A percentile compares a stretch with the other conserved stretches of the same genome.
Conservation (phyloP, 2,113 vertebrate species). For the Eudyptes chrysolophus region DNA sequence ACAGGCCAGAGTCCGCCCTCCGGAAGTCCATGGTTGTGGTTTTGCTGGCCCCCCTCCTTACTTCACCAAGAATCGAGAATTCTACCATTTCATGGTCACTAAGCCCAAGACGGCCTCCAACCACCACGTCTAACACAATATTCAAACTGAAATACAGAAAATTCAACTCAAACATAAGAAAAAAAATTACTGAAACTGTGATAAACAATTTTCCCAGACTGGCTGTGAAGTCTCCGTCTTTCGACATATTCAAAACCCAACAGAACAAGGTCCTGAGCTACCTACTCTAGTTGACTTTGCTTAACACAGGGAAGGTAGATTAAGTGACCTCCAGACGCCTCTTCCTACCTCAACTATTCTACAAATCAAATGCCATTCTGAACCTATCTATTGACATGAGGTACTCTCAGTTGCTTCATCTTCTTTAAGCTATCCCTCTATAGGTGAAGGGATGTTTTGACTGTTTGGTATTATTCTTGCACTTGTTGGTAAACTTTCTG, state of each 20-base stretch:
- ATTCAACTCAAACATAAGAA: not conserved
- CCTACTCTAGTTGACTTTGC: not conserved
- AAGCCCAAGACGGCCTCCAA: too few species aligned
- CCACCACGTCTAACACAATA: not conserved
- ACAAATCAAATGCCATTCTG: not conserved
- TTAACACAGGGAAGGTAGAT: not conserved
- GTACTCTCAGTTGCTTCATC: not conserved
- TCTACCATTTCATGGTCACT: too few species aligned
- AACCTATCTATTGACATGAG: not conserved
- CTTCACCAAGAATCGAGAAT: too few species aligned
- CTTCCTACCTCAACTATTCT: not conserved
- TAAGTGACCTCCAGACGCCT: not conserved
- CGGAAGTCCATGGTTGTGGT: too few species aligned
- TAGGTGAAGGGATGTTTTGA: not conserved
- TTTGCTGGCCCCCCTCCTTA: too few species aligned
- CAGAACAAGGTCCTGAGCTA: not conserved
- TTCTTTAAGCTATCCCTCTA: not conserved
- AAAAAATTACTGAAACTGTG: not conserved
- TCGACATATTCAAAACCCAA: not conserved
- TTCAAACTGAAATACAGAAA: not conserved
- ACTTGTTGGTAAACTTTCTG: not conserved
- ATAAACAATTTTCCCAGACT: not conserved
- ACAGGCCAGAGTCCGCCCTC: too few species aligned
- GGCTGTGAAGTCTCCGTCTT: not conserved
- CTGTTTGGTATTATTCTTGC: not conserved